These are phyloP conservation scores for Delia radicum DNA, from an alignment of 1,140 invertebrate species.

Conservation along the genomic window DNA sequence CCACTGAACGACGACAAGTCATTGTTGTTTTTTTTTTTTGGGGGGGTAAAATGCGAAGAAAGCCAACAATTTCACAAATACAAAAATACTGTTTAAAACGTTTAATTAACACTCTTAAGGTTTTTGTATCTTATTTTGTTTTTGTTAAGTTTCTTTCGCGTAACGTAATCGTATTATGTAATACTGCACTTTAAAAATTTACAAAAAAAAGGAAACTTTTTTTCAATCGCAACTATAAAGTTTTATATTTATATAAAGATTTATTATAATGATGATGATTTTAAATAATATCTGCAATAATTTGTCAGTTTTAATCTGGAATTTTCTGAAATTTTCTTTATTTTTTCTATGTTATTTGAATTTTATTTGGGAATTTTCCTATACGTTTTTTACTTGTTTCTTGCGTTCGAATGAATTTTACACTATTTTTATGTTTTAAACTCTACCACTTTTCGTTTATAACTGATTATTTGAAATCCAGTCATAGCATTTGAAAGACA, in stretches of 20 bases:
- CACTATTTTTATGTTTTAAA: not conserved
- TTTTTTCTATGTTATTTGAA: not conserved
- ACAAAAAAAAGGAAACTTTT: too few species aligned
- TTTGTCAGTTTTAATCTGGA: not conserved
- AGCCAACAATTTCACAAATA: not conserved
- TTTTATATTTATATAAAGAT: not conserved
- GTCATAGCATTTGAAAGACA: not conserved
- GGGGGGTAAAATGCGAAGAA: not conserved
- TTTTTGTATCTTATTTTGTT: not conserved
- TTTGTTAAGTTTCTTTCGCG: too few species aligned
- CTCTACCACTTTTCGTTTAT: not conserved
- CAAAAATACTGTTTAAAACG: not conserved
- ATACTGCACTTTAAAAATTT: not conserved
- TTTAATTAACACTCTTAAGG: not conserved
- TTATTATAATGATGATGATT: too few species aligned
- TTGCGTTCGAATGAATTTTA: not conserved
- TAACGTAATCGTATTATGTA: too few species aligned
- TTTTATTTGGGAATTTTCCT: not conserved
- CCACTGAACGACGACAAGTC: slow-evolving; percentile 21
- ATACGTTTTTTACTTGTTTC: not conserved
- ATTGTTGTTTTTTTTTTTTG: not conserved
- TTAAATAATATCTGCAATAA: not conserved
- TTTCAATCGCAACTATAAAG: not conserved
- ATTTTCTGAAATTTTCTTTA: not conserved
- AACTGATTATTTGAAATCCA: not conserved